phyloP scores from a whole-genome alignment of 2,888 invertebrate genomes.

The Aleiodes leptofemur region DNA sequence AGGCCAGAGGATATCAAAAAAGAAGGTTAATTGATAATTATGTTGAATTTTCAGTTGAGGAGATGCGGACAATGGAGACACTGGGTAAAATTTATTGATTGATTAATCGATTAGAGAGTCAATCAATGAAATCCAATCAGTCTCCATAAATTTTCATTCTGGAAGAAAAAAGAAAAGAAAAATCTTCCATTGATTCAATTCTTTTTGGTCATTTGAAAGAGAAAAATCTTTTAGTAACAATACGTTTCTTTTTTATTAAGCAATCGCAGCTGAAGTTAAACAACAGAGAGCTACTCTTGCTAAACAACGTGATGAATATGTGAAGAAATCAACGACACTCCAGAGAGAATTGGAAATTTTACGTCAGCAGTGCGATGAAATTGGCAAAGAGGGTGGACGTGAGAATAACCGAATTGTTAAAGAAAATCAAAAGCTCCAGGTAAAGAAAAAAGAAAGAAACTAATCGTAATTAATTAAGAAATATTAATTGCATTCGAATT shows the following conservation, averaged over 20 bases:
- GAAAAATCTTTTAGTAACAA: conserved; percentile 1
- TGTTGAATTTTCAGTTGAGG: no score
- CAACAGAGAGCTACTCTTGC: conserved; percentile 88
- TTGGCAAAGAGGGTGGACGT: conserved; percentile 84
- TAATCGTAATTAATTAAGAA: not conserved
- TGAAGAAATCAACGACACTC: conserved; percentile 84
- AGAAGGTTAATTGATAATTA: conserved; percentile 66
- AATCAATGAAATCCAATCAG: no score
- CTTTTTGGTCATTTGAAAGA: conserved; percentile 44
- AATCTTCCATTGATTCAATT: no score
- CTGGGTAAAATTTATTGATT: no score
- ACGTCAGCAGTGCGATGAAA: conserved; percentile 86
- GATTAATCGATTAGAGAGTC: no score
- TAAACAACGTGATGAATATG: conserved; percentile 89
- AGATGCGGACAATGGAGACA: no score
- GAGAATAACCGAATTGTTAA: conserved; percentile 87
- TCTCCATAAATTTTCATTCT: no score
- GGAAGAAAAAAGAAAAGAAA: no score
- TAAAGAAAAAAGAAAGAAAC: conserved; percentile 73
- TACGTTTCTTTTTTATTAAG: conserved; percentile 72
- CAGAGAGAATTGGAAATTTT: conserved; percentile 87
- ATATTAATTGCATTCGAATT: not conserved
- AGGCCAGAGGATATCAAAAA: conserved; percentile 73
- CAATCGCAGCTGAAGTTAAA: conserved; percentile 88
- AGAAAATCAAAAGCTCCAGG: conserved; percentile 91